Evolutionary conservation across 2,113 vertebrate species (phyloP), one percentile per base, ranked within the genome.

Genomic region (Otocyon megalotis): DNA sequence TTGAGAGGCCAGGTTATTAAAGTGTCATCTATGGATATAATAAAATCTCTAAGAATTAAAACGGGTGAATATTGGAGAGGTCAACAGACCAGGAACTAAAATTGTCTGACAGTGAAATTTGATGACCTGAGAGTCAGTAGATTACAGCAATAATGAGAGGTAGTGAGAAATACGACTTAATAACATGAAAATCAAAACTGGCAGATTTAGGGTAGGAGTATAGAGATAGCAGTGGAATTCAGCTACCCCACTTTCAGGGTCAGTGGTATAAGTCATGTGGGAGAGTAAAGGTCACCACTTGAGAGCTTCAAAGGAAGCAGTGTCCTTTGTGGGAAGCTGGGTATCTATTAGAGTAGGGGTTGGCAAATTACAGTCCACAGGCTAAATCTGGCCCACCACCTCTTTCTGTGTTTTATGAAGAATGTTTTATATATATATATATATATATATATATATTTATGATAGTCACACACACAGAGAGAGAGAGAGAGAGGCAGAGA

Each of bases 11-110:
- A n/a, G 24, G 32, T 76, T 96, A 77, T 88, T 88, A 43, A 90
- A 96, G 24, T 87, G 54, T 56, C 19, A 14, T 60, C 69, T 76
- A 0, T 87, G 17, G 24, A 6, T 92, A 32, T 84, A 92, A 94
- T 77, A 63, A 94, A 92, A 69, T 79, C 35, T 54, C 35, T 77
- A 91, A 71, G 76, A 90, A 62, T 88, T 94, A 85, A 65, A 85
- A 93, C 37, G 43, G 74, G 43, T 54, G 56, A 80, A 67, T 76
- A 35, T 28, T 30, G 22, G 37, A 35, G 54, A 84, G 48, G 58
- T 83, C 8, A 50, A n/a, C 90, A 76, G 58, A 37, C 54, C n/a
- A 50, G 82, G n/a, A 93, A 71, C 60, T 90, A 77, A 37, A n/a
- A 79, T 77, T 88, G 26, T 56, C 17, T 88, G 71, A 62, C 22